Evolutionary conservation across 2,113 vertebrate genomes (phyloP).

Genomic region (Trematomus loennbergii): DNA sequence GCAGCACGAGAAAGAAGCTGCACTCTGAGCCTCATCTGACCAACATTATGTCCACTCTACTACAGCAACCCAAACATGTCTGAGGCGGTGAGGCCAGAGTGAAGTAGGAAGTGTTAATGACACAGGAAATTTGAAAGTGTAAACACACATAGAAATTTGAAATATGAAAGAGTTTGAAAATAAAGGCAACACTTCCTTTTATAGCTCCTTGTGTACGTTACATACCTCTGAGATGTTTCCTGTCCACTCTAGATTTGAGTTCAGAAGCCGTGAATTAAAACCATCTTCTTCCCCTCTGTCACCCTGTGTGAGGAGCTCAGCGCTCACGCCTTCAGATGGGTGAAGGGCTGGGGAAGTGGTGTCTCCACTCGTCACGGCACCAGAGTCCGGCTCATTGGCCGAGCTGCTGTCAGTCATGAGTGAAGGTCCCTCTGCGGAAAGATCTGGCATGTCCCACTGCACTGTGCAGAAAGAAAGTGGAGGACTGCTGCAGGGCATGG

Average conservation of each 20-base stretch:
- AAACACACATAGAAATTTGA: neutral
- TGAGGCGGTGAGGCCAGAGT: neutral
- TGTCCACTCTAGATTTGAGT: conserved; percentile 9
- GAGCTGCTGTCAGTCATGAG: conserved; percentile 42
- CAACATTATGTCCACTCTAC: conserved; percentile 20
- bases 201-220: neutral
- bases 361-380: conserved; percentile 12
- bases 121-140: conserved; percentile 14
- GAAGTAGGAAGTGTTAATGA: neutral
- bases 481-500: conserved; percentile 53
- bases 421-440: conserved; percentile 30
- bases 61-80: conserved; percentile 9
- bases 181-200: neutral
- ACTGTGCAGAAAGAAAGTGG: conserved; percentile 75
- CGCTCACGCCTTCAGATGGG: conserved; percentile 20
- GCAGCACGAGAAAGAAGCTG: conserved; percentile 3
- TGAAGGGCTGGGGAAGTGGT: conserved; percentile 23
- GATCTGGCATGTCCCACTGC: conserved; percentile 77
- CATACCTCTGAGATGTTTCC: conserved; percentile 66
- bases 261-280: conserved; percentile 24
- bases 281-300: conserved; percentile 40
- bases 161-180: neutral
- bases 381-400: conserved; percentile 53
- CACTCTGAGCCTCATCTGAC: conserved; percentile 51
- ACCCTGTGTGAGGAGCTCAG: conserved; percentile 19